phyloP scores from a whole-genome alignment of 2,888 invertebrate species.

The Dorcus parallelipipedus region DNA sequence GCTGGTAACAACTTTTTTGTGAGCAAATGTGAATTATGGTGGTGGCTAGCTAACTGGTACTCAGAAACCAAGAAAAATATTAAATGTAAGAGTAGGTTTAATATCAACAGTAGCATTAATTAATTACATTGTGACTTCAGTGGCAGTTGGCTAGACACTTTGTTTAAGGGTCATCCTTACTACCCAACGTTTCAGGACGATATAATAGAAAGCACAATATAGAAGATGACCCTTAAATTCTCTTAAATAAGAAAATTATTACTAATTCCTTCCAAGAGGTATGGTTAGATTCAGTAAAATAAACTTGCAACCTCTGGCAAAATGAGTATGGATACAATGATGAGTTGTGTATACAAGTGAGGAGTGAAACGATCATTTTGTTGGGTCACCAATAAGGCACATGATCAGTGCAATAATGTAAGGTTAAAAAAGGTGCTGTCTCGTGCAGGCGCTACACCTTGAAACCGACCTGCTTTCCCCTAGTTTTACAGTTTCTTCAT shows the following conservation, averaged over 20 bases:
- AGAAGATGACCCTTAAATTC: neutral
- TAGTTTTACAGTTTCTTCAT: constrained; percentile 63
- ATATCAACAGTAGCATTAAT: neutral
- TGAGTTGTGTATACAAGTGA: neutral
- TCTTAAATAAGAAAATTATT: neutral
- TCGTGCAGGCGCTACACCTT: constrained; percentile 64
- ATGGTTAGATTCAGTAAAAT: neutral
- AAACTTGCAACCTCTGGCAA: neutral
- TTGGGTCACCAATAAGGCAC: constrained; percentile 23
- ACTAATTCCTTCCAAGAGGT: neutral
- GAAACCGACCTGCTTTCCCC: constrained; percentile 67
- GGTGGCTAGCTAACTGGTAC: neutral
- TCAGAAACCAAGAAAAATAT: neutral
- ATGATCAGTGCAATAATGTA: constrained; percentile 11
- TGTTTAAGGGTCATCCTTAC: no score
- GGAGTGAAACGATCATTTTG: no score
- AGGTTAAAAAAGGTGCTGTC: constrained; percentile 25
- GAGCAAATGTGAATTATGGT: no score
- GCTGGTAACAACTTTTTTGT: no score
- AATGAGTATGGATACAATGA: neutral
- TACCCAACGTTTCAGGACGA: no score
- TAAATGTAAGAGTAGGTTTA: neutral
- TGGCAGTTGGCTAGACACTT: no score
- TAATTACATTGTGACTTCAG: neutral
- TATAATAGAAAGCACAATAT: neutral